A percentile compares a stretch with the other conserved stretches of the same genome.
Conservation (phyloP, 2,797 vertebrate genomes). For the Cephalopachus bancanus region DNA sequence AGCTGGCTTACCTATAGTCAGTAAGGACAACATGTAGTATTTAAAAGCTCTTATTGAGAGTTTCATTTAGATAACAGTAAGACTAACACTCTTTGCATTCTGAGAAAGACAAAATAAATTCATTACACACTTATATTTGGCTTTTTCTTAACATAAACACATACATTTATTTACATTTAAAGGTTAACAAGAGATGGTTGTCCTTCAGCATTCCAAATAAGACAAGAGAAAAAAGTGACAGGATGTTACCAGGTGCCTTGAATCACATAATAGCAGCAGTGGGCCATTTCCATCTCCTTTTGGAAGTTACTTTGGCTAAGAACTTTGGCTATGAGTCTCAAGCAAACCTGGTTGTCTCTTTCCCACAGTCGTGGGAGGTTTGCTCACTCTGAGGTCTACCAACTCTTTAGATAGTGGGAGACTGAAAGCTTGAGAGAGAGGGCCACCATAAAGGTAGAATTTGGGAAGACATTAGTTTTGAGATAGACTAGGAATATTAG, state of each 20-base stretch:
- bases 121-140: slow-evolving; percentile 13
- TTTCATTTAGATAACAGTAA: slow-evolving; percentile 37
- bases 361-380: background rate
- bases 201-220: slow-evolving; percentile 25
- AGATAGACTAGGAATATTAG: background rate
- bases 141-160: slow-evolving; percentile 5
- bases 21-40: background rate
- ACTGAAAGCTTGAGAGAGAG: background rate
- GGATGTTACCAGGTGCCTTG: background rate
- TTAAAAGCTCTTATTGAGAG: background rate
- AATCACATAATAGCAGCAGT: background rate
- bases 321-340: background rate
- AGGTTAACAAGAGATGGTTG: background rate
- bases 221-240: background rate
- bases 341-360: background rate
- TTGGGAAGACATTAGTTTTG: background rate
- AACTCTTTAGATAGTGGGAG: background rate
- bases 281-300: background rate
- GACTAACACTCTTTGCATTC: background rate
- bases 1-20: background rate
- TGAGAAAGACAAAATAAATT: slow-evolving; percentile 22
- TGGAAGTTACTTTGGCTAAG: background rate
- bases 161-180: background rate
- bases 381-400: background rate
- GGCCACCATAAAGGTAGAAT: background rate